Evolutionary conservation across 2,797 vertebrate genomes (phyloP).

Genomic region (Lycodopsis pacificus): DNA sequence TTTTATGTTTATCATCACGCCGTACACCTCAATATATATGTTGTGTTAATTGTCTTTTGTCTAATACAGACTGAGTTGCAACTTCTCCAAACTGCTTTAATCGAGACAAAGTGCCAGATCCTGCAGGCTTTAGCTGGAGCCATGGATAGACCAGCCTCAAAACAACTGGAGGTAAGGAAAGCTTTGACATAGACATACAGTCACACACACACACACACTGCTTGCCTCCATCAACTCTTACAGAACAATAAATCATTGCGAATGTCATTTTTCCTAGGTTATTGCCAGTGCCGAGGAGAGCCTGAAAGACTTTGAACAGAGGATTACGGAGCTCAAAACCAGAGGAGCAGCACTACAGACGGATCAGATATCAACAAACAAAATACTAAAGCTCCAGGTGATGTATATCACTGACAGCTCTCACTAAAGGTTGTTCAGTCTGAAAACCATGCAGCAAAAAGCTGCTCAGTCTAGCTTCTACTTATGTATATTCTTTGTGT

Average conservation of each 20-base stretch:
- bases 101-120: constrained; percentile 90
- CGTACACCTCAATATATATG: neutral
- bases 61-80: constrained; percentile 90
- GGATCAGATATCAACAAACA: constrained; percentile 88
- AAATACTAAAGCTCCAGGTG: constrained; percentile 93
- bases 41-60: constrained; percentile 2
- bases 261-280: constrained; percentile 74
- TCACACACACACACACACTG: neutral
- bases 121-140: constrained; percentile 90
- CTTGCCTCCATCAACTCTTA: neutral
- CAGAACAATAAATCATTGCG: neutral
- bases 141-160: constrained; percentile 86
- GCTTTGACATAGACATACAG: neutral
- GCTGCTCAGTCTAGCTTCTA: neutral
- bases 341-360: constrained; percentile 85
- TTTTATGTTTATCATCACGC: neutral
- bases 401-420: neutral
- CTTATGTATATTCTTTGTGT: neutral
- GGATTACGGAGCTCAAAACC: constrained; percentile 88
- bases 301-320: constrained; percentile 89
- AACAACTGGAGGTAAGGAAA: constrained; percentile 90
- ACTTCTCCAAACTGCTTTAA: constrained; percentile 87
- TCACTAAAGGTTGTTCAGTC: neutral
- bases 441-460: neutral
- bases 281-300: constrained; percentile 89